A percentile compares a stretch with the other conserved stretches of the same genome.
These are phyloP conservation scores for Amyelois transitella DNA, from an alignment of 1,140 invertebrate species.

Conservation along the genomic window DNA sequence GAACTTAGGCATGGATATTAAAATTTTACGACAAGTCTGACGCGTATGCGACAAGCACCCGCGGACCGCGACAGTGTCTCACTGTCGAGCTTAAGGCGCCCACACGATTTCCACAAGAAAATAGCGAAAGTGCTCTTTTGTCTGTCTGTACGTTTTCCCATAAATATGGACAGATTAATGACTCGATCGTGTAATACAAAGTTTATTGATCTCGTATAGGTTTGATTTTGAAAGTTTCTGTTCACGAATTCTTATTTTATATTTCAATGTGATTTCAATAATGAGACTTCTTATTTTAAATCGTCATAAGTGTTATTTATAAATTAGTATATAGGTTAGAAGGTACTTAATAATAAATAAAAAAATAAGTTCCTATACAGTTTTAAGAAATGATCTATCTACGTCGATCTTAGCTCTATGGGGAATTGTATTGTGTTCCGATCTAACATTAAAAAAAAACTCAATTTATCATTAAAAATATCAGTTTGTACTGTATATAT, in stretches of 20 bases:
- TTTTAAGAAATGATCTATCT: too few relatives aligned
- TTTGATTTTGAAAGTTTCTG: not conserved
- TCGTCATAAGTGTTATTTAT: too few relatives aligned
- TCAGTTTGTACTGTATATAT: too few relatives aligned
- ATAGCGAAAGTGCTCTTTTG: slow-evolving; percentile 46
- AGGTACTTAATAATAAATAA: too few relatives aligned
- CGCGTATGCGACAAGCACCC: not conserved
- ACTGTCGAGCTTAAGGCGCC: slow-evolving; percentile 48
- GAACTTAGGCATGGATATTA: slow-evolving; percentile 12
- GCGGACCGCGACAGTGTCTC: slow-evolving; percentile 8
- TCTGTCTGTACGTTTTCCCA: slow-evolving; percentile 15
- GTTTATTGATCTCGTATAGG: slow-evolving; percentile 3
- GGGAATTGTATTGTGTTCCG: too few relatives aligned
- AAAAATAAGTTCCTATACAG: too few relatives aligned
- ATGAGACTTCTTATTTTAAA: too few relatives aligned
- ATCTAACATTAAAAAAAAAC: too few relatives aligned
- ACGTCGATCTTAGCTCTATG: too few relatives aligned
- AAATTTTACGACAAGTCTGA: slow-evolving; percentile 26
- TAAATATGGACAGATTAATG: slow-evolving; percentile 3
- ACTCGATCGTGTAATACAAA: slow-evolving; percentile 1
- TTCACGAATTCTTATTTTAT: not conserved
- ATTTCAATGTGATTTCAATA: not conserved
- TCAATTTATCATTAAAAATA: too few relatives aligned
- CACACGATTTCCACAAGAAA: slow-evolving; percentile 35
- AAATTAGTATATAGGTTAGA: too few relatives aligned